Percentiles rank a stretch among this genome's conserved stretches.
These are phyloP conservation scores for Caenorhabditis latens DNA, from an alignment of 1,140 invertebrate genomes.

Conservation along the genomic window DNA sequence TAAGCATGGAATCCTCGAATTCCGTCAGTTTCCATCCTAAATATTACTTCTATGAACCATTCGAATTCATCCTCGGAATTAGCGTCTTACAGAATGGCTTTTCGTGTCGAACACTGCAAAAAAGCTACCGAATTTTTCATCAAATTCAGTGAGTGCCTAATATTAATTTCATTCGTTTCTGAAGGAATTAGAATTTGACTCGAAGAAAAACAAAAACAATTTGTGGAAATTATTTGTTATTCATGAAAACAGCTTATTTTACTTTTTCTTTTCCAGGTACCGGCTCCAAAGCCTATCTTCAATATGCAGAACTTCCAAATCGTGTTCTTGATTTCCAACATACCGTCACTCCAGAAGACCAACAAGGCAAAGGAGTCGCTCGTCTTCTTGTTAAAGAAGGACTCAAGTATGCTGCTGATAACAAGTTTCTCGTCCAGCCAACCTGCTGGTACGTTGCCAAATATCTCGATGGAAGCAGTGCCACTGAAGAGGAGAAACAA, in stretches of 20 bases:
- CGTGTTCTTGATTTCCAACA: conserved; percentile 68
- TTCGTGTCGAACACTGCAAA: conserved; percentile 66
- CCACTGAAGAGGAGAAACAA: conserved; percentile 55
- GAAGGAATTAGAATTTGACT: no score
- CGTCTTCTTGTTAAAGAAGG: conserved; percentile 66
- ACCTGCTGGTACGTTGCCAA: conserved; percentile 58
- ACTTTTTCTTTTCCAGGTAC: conserved; percentile 9
- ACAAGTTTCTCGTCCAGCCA: conserved; percentile 57
- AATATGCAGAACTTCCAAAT: conserved; percentile 67
- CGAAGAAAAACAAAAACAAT: no score
- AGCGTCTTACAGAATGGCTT: conserved; percentile 6
- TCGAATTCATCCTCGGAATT: background rate
- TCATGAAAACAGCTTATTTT: no score
- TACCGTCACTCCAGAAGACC: conserved; percentile 67
- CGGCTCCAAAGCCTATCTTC: conserved; percentile 61
- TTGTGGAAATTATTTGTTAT: no score
- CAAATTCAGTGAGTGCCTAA: conserved; percentile 60
- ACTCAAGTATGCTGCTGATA: conserved; percentile 49
- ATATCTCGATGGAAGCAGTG: conserved; percentile 53
- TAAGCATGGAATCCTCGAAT: background rate
- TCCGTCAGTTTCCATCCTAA: background rate
- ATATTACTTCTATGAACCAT: background rate
- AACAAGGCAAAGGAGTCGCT: conserved; percentile 68
- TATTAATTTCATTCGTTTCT: no score
- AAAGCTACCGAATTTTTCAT: conserved; percentile 68